Percentiles rank a stretch among this genome's conserved stretches.
These are phyloP conservation scores for Puntigrus tetrazona DNA, from an alignment of 2,113 vertebrate genomes.

Conservation along the genomic window DNA sequence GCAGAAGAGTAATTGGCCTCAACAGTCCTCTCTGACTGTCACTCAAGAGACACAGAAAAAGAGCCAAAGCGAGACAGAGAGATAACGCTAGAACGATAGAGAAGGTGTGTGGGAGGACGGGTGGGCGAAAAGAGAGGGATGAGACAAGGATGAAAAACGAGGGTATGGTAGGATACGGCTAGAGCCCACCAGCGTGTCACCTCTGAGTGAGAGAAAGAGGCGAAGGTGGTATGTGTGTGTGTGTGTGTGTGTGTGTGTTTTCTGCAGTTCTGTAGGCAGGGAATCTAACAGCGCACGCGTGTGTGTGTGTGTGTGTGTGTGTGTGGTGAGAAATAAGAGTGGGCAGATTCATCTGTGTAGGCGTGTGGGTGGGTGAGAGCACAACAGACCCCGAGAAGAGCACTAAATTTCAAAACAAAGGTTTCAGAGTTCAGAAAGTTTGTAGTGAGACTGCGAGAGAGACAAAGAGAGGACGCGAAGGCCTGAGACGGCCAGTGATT, in stretches of 20 bases:
- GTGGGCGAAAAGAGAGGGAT: conserved; percentile 66
- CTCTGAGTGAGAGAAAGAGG: conserved; percentile 59
- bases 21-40: conserved; percentile 53
- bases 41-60: conserved; percentile 33
- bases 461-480: conserved; percentile 25
- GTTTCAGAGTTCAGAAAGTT: conserved; percentile 21
- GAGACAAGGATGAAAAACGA: conserved; percentile 67
- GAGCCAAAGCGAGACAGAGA: conserved; percentile 19
- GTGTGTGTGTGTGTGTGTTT: conserved; percentile 3
- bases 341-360: conserved; percentile 41
- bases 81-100: conserved; percentile 12
- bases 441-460: conserved; percentile 7
- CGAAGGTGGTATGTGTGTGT: conserved; percentile 34
- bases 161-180: conserved; percentile 62
- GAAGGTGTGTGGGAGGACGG: conserved; percentile 71
- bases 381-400: conserved; percentile 38
- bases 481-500: conserved; percentile 37
- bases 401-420: conserved; percentile 33
- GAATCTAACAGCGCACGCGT: conserved; percentile 1
- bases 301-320: neutral
- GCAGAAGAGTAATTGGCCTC: conserved; percentile 57
- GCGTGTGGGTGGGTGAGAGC: conserved; percentile 46
- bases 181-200: conserved; percentile 61
- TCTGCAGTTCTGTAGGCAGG: conserved; percentile 38
- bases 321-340: conserved; percentile 31